Base-by-base conservation (phyloP, 2,797 vertebrate genomes). In the Presbytis comata region DNA sequence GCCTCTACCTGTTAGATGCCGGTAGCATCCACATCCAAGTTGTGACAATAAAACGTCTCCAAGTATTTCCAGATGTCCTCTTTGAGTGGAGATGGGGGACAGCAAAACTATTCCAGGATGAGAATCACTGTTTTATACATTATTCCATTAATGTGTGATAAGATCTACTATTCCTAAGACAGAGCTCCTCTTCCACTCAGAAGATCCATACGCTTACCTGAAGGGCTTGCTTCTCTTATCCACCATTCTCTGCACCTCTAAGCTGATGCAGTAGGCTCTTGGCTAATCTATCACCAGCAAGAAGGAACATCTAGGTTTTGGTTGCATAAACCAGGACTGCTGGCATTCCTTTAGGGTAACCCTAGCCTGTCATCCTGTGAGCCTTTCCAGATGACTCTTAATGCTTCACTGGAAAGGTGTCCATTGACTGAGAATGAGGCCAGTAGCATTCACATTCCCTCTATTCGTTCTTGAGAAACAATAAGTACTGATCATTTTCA, bases 1-100 rank as follows among this genome's bases (percentile, higher is more conserved):
- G 5, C 55, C 26, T 83, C 85, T 48, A 44, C 28, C 30, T 5
- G 22, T 48, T 17, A 46, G 44, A 57, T n/a, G 5, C 30, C 36
- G 61, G 30, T 53, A 85, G 44, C 36, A 93, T 53, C 30, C 30
- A 80, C 6, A 39, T 9, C 22, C 36, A 92, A 74, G 22, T n/a
- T 48, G 3, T 50, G 13, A 81, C 17, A 67, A 83, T 55, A 67
- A 86, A 89, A 13, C 64, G 22, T 59, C 11, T 48, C 44, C 1
- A 67, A 11, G 2, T 1, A 26, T 92, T 91, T 22, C 46, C 17
- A 95, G 44, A 81, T 64, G 6, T 70, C 50, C 33, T 17, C 33
- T 78, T 26, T 53, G 53, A 2, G 28, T 80, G 3, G 6, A 1
- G 12, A 19, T 6, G 2, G 39, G 14, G n/a, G 3, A 1, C 33